These are phyloP conservation scores for Strix occidentalis DNA, from an alignment of 2,797 vertebrate genomes.

Conservation along the genomic window DNA sequence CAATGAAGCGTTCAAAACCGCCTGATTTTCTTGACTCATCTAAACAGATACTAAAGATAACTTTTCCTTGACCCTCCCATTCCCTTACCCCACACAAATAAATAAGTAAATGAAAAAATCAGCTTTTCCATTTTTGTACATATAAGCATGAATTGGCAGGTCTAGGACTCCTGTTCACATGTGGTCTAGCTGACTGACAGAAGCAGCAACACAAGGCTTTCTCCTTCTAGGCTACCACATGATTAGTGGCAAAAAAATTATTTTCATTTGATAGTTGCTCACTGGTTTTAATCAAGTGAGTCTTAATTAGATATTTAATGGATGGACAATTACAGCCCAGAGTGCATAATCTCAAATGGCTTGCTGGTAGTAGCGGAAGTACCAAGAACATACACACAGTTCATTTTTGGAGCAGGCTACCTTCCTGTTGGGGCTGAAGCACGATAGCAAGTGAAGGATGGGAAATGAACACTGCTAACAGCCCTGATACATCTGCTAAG, in stretches of 20 bases:
- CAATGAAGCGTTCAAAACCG: background rate
- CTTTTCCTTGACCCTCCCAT: background rate
- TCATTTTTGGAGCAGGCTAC: background rate
- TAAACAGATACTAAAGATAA: background rate
- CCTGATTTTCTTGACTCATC: background rate
- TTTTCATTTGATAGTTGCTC: background rate
- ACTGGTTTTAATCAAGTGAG: background rate
- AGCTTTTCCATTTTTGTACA: background rate
- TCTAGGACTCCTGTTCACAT: background rate
- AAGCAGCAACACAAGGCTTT: background rate
- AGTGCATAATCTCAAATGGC: background rate
- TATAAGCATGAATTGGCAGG: background rate
- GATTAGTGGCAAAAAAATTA: background rate
- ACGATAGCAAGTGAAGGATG: background rate
- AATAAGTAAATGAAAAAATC: background rate
- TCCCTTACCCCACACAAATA: background rate
- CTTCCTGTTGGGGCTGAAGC: background rate
- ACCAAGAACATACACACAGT: background rate
- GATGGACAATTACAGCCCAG: background rate
- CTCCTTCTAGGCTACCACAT: background rate
- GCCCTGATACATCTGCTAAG: background rate
- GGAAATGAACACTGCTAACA: background rate
- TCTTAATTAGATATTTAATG: background rate
- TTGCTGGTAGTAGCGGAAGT: background rate
- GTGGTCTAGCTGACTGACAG: background rate